These are phyloP conservation scores for Augochlorella aurata DNA, from an alignment of 2,888 invertebrate genomes.

Conservation along the genomic window DNA sequence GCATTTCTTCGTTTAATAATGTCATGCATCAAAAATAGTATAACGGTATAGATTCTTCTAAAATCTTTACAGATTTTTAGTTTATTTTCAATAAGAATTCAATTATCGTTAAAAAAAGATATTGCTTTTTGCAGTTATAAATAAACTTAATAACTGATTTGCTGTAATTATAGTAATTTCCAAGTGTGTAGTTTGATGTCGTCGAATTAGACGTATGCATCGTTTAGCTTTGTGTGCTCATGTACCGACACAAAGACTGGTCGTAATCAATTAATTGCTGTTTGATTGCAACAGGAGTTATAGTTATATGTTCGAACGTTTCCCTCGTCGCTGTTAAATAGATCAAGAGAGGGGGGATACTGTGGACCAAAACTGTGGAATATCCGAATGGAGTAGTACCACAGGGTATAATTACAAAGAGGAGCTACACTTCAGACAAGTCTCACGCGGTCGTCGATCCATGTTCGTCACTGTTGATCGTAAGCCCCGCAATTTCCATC, in stretches of 20 bases:
- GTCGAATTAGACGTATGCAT: too few relatives aligned
- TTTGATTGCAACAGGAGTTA: background rate
- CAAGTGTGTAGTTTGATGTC: too few relatives aligned
- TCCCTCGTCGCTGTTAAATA: background rate
- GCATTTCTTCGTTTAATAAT: too few relatives aligned
- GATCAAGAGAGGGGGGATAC: background rate
- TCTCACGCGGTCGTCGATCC: conserved; percentile 51
- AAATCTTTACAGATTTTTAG: too few relatives aligned
- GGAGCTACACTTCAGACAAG: background rate
- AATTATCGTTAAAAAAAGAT: too few relatives aligned
- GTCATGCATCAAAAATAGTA: too few relatives aligned
- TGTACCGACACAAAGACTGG: background rate
- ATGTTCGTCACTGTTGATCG: conserved; percentile 12
- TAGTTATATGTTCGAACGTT: background rate
- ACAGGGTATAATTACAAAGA: background rate
- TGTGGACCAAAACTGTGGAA: background rate
- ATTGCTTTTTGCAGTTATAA: too few relatives aligned
- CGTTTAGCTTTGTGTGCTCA: too few relatives aligned
- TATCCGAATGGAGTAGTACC: background rate
- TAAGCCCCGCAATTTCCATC: conserved; percentile 22
- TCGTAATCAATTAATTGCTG: background rate
- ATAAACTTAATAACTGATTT: too few relatives aligned
- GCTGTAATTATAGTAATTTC: too few relatives aligned
- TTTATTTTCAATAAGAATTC: too few relatives aligned
- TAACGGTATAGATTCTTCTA: too few relatives aligned